Evolutionary conservation across 2,113 vertebrate genomes (phyloP).

Genomic region (Apteryx mantelli): DNA sequence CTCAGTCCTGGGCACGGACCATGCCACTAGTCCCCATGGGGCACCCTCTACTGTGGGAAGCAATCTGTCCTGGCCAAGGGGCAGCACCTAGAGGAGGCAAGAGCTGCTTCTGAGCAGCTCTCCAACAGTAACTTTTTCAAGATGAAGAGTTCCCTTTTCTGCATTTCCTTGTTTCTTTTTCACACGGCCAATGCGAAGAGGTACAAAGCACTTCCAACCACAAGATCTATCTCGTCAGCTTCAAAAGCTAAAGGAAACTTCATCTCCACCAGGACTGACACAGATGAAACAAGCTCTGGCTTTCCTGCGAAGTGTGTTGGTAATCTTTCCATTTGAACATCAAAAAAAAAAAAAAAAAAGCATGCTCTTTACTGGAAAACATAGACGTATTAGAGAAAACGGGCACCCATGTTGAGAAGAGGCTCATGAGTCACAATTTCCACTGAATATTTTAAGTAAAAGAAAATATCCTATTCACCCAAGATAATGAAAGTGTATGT

Average conservation of each 20-base stretch:
- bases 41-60: fast-evolving
- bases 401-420: neutral
- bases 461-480: neutral
- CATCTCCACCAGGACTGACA: neutral
- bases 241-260: constrained; percentile 27
- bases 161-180: neutral
- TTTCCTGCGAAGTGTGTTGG: neutral
- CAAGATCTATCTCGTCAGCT: neutral
- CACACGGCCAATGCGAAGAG: neutral
- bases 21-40: neutral
- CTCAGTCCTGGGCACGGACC: neutral
- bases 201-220: neutral
- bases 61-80: neutral
- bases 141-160: neutral
- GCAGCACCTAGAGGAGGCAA: neutral
- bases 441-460: neutral
- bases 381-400: neutral
- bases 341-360: neutral
- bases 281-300: neutral
- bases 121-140: neutral
- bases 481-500: neutral
- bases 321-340: neutral
- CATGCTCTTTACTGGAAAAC: constrained; percentile 9
- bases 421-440: constrained; percentile 36
- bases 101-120: neutral